A percentile compares a stretch with the other conserved stretches of the same genome.
phyloP scores from a whole-genome alignment of 2,888 invertebrate species.

The Agonum fuliginosum region DNA sequence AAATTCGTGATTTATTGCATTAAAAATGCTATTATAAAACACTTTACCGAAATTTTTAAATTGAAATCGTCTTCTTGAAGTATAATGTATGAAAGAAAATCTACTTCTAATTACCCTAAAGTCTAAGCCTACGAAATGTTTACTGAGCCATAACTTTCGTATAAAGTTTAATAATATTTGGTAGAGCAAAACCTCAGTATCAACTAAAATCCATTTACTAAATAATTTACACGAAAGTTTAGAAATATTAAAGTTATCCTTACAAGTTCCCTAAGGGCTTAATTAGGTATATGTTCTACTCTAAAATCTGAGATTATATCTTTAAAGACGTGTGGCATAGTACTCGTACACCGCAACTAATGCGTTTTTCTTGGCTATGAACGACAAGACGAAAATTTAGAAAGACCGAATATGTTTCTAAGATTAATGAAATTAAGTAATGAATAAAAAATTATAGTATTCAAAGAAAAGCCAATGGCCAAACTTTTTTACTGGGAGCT shows the following conservation, averaged over 20 bases:
- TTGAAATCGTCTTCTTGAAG: neutral
- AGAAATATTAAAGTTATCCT: conserved; percentile 34
- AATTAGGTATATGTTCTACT: conserved; percentile 24
- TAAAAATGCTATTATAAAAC: no score
- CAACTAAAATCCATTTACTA: conserved; percentile 31
- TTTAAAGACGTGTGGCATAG: no score
- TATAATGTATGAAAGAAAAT: neutral
- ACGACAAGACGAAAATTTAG: no score
- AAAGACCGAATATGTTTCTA: no score
- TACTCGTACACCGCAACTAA: no score
- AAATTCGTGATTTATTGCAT: no score
- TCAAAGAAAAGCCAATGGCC: no score
- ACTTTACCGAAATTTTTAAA: neutral
- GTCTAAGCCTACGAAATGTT: conserved; percentile 5
- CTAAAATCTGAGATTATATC: conserved; percentile 11
- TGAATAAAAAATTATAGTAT: no score
- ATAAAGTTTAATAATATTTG: neutral
- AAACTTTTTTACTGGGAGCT: no score
- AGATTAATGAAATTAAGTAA: no score
- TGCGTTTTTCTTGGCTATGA: no score
- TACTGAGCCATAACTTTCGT: conserved; percentile 5
- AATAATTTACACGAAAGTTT: conserved; percentile 24
- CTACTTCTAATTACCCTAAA: neutral
- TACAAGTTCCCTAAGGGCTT: conserved; percentile 21
- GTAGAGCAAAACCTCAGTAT: neutral